These are phyloP conservation scores for Erinaceus europaeus DNA, from an alignment of 2,113 vertebrate species.

Conservation along the genomic window DNA sequence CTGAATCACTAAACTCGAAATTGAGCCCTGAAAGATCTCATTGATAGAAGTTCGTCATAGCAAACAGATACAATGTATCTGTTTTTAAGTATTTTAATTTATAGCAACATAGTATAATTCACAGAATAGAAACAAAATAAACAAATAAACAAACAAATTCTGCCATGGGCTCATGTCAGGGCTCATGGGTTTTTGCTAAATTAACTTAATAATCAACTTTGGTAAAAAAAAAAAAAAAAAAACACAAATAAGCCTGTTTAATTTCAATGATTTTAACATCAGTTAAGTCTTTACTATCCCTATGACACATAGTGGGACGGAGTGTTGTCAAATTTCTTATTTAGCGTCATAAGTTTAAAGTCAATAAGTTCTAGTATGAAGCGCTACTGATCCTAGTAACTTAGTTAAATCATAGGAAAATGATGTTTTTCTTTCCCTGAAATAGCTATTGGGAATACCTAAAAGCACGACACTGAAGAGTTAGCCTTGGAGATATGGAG, in stretches of 20 bases:
- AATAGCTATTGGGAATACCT: neutral
- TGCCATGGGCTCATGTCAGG: neutral
- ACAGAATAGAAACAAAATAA: neutral
- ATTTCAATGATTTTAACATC: neutral
- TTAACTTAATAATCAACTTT: constrained; percentile 29
- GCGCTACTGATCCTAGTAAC: neutral
- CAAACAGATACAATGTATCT: constrained; percentile 10
- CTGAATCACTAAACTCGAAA: constrained; percentile 37
- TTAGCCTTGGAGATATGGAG: neutral
- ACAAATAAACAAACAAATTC: too few relatives aligned
- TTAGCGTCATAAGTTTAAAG: neutral
- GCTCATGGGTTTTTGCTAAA: constrained; percentile 29
- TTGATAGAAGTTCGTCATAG: constrained; percentile 29
- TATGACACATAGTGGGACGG: neutral
- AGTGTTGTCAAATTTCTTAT: neutral
- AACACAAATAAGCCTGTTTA: neutral
- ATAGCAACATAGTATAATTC: constrained; percentile 20
- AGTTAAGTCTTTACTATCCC: neutral
- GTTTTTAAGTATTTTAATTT: constrained; percentile 20
- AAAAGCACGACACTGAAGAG: neutral
- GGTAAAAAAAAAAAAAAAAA: neutral
- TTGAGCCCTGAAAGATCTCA: neutral
- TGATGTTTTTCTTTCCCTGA: neutral
- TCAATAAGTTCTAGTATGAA: neutral
- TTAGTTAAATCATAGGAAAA: neutral